Conservation (phyloP, 2,797 vertebrate genomes). For the Salmo trutta region DNA sequence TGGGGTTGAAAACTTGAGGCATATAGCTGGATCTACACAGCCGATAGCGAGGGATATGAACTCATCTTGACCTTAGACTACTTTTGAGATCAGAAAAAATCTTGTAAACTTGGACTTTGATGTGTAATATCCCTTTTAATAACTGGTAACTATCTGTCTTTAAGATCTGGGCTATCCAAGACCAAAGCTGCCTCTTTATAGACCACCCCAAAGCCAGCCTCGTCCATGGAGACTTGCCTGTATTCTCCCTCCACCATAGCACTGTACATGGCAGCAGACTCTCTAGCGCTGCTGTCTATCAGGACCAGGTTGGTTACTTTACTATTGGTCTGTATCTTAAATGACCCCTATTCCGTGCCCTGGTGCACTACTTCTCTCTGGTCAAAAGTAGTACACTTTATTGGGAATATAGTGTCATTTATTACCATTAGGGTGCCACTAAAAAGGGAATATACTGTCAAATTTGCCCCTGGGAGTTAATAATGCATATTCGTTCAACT, state of each 20-base stretch:
- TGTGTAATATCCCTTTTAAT: neutral
- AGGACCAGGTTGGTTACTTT: conserved; percentile 67
- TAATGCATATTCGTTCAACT: too few species aligned
- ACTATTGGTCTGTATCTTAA: conserved; percentile 16
- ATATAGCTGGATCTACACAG: neutral
- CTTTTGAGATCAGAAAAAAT: neutral
- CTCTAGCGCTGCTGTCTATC: conserved; percentile 66
- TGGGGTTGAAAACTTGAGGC: neutral
- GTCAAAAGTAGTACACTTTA: too few species aligned
- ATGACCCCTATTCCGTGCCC: neutral
- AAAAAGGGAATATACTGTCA: too few species aligned
- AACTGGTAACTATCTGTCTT: conserved; percentile 2
- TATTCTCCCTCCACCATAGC: conserved; percentile 61
- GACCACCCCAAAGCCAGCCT: conserved; percentile 68
- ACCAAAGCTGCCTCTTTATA: conserved; percentile 75
- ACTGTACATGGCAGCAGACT: conserved; percentile 71
- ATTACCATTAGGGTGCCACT: too few species aligned
- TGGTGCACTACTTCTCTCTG: too few species aligned
- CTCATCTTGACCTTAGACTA: neutral
- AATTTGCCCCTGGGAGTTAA: too few species aligned
- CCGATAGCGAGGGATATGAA: neutral
- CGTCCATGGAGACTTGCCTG: conserved; percentile 68
- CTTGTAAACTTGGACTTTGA: neutral
- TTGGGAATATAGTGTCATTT: too few species aligned
- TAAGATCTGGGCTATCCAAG: conserved; percentile 81